phyloP scores from a whole-genome alignment of 2,113 vertebrate genomes.

The Chunga burmeisteri region DNA sequence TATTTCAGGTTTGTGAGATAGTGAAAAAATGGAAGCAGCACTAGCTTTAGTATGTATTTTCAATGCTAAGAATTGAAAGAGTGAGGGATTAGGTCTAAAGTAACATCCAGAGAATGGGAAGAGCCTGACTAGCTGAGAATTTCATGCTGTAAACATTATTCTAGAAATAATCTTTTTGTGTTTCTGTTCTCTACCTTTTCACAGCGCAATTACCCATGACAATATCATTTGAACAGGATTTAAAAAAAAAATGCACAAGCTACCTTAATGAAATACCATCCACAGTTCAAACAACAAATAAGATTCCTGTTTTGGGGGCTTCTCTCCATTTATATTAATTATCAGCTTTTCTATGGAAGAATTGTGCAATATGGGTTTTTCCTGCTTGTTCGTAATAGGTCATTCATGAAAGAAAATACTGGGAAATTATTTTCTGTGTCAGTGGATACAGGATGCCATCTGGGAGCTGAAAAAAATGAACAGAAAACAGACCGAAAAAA shows the following conservation, averaged over 20 bases:
- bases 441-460: constrained; percentile 50
- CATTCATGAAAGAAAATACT: constrained; percentile 56
- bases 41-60: not conserved
- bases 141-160: not conserved
- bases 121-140: not conserved
- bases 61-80: not conserved
- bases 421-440: constrained; percentile 54
- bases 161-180: not conserved
- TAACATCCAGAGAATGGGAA: not conserved
- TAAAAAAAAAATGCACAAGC: not conserved
- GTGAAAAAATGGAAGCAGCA: not conserved
- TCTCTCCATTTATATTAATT: constrained; percentile 40
- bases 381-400: constrained; percentile 29
- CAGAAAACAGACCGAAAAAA: not conserved
- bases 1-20: not conserved
- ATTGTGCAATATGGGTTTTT: constrained; percentile 28
- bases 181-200: constrained; percentile 23
- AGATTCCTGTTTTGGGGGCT: not conserved
- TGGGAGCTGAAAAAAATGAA: constrained; percentile 57
- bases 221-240: not conserved
- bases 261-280: not conserved
- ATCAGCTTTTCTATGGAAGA: constrained; percentile 12
- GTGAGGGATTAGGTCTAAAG: not conserved
- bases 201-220: not conserved
- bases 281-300: not conserved